Evolutionary conservation across 1,140 invertebrate species (phyloP).

Genomic region (Drosophila triauraria): DNA sequence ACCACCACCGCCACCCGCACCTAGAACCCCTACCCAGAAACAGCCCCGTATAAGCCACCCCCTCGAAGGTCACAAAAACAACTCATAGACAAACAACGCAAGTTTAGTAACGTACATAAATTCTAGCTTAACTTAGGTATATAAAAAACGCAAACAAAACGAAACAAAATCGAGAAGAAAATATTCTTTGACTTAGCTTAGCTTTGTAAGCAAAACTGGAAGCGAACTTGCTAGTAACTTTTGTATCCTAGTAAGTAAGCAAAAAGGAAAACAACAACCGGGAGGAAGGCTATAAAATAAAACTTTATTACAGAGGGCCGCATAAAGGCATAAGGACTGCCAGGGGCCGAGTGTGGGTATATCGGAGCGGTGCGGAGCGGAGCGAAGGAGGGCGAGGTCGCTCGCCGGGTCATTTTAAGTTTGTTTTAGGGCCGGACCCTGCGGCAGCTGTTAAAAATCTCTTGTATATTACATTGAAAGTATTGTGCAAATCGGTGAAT

Average conservation of each 20-base stretch:
- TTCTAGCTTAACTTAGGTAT: conserved; percentile 62
- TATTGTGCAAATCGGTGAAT: conserved; percentile 69
- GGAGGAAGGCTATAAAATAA: conserved; percentile 65
- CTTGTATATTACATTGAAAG: conserved; percentile 64
- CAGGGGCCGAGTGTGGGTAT: conserved; percentile 21
- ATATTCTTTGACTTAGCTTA: conserved; percentile 63
- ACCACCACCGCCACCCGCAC: conserved; percentile 1
- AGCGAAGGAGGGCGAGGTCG: background rate
- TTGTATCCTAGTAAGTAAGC: conserved; percentile 55
- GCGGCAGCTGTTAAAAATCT: conserved; percentile 62
- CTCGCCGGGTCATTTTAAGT: conserved; percentile 43
- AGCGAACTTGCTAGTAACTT: conserved; percentile 44
- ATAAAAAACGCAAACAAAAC: conserved; percentile 49
- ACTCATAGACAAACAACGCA: conserved; percentile 53
- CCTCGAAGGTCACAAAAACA: conserved; percentile 52
- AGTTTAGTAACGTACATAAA: conserved; percentile 50
- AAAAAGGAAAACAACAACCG: conserved; percentile 45
- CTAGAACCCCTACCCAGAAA: conserved; percentile 9
- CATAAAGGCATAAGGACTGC: conserved; percentile 52
- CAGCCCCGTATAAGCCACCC: conserved; percentile 12
- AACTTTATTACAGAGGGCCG: conserved; percentile 74
- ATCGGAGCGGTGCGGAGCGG: background rate
- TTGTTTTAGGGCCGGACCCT: conserved; percentile 38
- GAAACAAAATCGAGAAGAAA: conserved; percentile 51
- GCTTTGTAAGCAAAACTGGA: conserved; percentile 54